These are phyloP conservation scores for Cheumatopsyche charites DNA, from an alignment of 1,140 invertebrate genomes.

Conservation along the genomic window DNA sequence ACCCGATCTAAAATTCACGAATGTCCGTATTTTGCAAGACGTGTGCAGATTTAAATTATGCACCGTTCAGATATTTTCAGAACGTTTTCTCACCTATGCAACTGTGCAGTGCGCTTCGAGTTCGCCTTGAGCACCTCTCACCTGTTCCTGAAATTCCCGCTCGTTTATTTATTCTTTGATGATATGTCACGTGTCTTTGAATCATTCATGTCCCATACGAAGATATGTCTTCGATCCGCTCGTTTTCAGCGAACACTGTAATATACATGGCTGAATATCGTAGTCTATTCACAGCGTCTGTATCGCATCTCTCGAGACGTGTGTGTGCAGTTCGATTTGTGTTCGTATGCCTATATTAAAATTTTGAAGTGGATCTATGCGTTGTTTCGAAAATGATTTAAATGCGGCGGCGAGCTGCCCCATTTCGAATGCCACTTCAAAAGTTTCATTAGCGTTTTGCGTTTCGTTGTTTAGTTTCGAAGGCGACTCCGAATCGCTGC, in stretches of 20 bases:
- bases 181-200: background rate
- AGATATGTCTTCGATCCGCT: constrained; percentile 10
- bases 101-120: background rate
- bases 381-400: background rate
- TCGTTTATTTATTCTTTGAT: background rate
- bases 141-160: background rate
- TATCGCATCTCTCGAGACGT: background rate
- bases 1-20: constrained; percentile 9
- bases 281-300: background rate
- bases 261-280: constrained; percentile 10
- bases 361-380: background rate
- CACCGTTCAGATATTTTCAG: background rate
- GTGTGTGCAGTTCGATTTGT: background rate
- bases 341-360: constrained; percentile 17
- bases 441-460: background rate
- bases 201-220: constrained; percentile 15
- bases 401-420: background rate
- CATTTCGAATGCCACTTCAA: background rate
- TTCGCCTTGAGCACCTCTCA: background rate
- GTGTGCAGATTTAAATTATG: constrained; percentile 19
- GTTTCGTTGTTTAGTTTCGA: too few species aligned
- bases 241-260: constrained; percentile 17
- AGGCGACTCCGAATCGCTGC: background rate
- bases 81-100: constrained; percentile 1
- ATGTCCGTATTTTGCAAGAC: background rate